These are phyloP conservation scores for Epinotia bilunana DNA, from an alignment of 2,888 invertebrate species.

Conservation along the genomic window DNA sequence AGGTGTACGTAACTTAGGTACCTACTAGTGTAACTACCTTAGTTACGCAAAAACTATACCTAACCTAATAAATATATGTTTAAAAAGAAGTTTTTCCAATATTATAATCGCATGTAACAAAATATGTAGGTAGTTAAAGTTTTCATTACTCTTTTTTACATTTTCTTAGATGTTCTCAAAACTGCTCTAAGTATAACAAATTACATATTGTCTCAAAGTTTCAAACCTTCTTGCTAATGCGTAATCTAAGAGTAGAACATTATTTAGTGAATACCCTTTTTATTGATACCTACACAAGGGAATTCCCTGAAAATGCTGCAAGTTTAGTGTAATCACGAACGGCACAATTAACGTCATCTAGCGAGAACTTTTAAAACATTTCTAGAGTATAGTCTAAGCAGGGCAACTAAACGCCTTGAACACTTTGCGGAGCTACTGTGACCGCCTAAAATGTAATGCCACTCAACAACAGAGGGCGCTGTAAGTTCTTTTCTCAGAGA, in stretches of 20 bases:
- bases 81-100: too few species aligned
- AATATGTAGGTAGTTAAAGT: too few species aligned
- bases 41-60: background rate
- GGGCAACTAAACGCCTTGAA: slow-evolving; percentile 9
- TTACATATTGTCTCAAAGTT: background rate
- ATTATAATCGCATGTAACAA: too few species aligned
- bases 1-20: background rate
- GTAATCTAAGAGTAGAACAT: too few species aligned
- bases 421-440: slow-evolving; percentile 16
- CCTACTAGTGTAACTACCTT: too few species aligned
- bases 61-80: background rate
- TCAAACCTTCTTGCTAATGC: background rate
- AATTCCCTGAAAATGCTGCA: background rate
- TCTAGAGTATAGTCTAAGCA: slow-evolving; percentile 9
- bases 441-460: slow-evolving; percentile 23
- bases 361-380: slow-evolving; percentile 44
- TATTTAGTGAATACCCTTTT: background rate
- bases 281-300: background rate
- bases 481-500: slow-evolving; percentile 7
- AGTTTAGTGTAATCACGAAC: background rate
- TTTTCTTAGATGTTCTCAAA: too few species aligned
- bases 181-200: too few species aligned
- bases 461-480: slow-evolving; percentile 48
- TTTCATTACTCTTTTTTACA: too few species aligned
- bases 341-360: slow-evolving; percentile 47